These are phyloP conservation scores for Tokudaia tokunoshimensis DNA, from an alignment of 2,797 vertebrate species.

Conservation along the genomic window DNA sequence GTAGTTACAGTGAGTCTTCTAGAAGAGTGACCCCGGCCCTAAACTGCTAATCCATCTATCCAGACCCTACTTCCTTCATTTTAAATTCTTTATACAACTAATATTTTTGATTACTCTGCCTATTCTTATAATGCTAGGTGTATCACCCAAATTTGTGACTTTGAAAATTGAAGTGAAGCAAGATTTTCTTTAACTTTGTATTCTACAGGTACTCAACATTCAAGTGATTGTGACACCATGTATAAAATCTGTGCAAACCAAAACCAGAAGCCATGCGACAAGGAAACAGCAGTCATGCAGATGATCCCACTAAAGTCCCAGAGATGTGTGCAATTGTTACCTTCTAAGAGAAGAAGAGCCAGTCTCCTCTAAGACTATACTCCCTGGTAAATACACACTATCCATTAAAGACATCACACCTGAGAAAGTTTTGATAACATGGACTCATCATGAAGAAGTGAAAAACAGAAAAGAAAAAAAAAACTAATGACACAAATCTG, in stretches of 20 bases:
- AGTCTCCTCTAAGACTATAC: background rate
- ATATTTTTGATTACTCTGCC: background rate
- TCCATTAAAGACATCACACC: background rate
- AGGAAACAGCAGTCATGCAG: background rate
- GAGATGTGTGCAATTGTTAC: background rate
- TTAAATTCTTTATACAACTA: background rate
- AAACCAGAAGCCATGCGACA: background rate
- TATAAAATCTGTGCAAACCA: background rate
- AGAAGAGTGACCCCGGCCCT: background rate
- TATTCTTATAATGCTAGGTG: background rate
- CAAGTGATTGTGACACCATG: background rate
- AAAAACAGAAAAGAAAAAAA: background rate
- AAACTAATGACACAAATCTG: background rate
- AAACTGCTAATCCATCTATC: too few species aligned
- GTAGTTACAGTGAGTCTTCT: too few species aligned
- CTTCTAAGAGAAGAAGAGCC: background rate
- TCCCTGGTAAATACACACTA: background rate
- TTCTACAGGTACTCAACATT: background rate
- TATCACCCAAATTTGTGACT: background rate
- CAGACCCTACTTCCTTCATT: background rate
- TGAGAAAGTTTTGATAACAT: background rate
- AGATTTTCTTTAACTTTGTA: constrained; percentile 38
- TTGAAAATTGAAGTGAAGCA: background rate
- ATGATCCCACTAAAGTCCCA: background rate
- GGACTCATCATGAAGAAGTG: background rate